Percentiles rank a stretch among this genome's conserved stretches.
These are phyloP conservation scores for Drosophila virilis DNA, from an alignment of 1,140 invertebrate genomes.

Conservation along the genomic window DNA sequence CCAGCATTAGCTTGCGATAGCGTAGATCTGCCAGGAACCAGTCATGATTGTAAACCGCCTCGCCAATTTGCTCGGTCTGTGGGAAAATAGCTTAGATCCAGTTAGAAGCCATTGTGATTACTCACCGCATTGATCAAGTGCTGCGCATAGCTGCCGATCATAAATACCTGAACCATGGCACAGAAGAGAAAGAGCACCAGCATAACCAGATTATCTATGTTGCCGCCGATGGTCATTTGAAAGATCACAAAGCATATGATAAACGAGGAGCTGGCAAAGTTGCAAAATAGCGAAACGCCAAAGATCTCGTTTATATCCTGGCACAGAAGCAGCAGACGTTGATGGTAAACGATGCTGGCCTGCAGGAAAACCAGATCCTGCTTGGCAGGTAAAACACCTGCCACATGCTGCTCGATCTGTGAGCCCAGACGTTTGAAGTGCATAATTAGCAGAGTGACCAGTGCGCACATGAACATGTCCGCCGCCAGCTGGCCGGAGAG, in stretches of 20 bases:
- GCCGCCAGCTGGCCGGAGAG: conserved; percentile 65
- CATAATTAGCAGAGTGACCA: conserved; percentile 70
- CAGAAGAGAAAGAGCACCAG: conserved; percentile 66
- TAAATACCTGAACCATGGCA: conserved; percentile 67
- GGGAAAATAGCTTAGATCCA: neutral
- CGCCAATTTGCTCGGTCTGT: conserved; percentile 57
- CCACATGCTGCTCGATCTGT: conserved; percentile 41
- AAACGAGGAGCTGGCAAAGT: conserved; percentile 66
- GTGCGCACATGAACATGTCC: conserved; percentile 68
- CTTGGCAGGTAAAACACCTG: conserved; percentile 6
- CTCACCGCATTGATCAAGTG: conserved; percentile 60
- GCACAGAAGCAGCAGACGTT: conserved; percentile 50
- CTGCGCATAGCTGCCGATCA: conserved; percentile 68
- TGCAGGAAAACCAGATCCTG: conserved; percentile 61
- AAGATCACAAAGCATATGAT: conserved; percentile 76
- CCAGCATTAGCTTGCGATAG: conserved; percentile 56
- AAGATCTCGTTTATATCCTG: conserved; percentile 64
- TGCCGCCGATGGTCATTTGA: conserved; percentile 70
- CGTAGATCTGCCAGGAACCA: conserved; percentile 51
- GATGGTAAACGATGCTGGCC: conserved; percentile 57
- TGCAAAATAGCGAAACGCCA: conserved; percentile 63
- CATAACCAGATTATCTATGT: conserved; percentile 65
- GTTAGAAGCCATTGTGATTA: neutral
- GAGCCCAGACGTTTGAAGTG: conserved; percentile 56
- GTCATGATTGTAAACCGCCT: conserved; percentile 63